phyloP scores from a whole-genome alignment of 1,140 invertebrate species.

The Bombus huntii region DNA sequence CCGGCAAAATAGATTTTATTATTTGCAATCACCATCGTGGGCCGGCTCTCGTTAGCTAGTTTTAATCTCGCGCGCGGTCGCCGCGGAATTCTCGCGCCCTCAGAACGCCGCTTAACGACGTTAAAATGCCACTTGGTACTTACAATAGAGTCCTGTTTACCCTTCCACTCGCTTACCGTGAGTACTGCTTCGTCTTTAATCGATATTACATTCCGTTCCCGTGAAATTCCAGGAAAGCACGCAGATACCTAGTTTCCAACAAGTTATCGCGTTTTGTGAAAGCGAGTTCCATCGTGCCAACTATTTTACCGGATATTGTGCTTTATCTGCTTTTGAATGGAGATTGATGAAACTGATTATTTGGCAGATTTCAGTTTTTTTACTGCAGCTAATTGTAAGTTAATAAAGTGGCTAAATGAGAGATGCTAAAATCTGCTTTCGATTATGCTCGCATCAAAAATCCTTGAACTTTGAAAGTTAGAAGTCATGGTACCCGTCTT shows the following conservation, averaged over 20 bases:
- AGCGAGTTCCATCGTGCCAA: not conserved
- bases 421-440: no score
- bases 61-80: constrained; percentile 32
- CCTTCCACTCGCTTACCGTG: constrained; percentile 22
- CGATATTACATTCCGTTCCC: constrained; percentile 39
- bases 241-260: not conserved
- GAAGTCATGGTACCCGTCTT: no score
- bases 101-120: constrained; percentile 46
- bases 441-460: no score
- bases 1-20: constrained; percentile 75
- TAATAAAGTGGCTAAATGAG: not conserved
- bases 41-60: constrained; percentile 50
- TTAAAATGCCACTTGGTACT: constrained; percentile 49
- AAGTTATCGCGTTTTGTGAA: not conserved
- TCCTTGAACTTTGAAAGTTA: no score
- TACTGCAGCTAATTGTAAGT: not conserved
- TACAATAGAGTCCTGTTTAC: constrained; percentile 36
- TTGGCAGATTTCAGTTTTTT: not conserved
- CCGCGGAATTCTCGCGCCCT: constrained; percentile 52
- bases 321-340: not conserved
- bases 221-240: not conserved
- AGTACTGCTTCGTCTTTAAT: constrained; percentile 45
- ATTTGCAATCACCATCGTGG: constrained; percentile 71
- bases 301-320: not conserved
- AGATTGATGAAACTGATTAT: not conserved